Evolutionary conservation across 2,113 vertebrate species (phyloP).

Genomic region (Puntigrus tetrazona): DNA sequence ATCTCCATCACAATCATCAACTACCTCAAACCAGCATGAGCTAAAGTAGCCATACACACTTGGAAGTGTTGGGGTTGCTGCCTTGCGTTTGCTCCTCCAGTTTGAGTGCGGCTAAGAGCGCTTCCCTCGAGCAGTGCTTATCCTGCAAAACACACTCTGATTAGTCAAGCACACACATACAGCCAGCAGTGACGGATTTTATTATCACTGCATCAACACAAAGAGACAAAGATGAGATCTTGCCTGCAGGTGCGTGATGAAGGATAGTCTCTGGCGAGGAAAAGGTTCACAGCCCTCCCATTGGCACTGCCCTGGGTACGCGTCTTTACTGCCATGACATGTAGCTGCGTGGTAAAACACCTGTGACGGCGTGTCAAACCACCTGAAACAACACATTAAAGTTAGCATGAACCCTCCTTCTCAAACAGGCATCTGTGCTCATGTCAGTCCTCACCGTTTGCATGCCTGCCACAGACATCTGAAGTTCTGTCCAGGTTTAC

Average conservation of each 20-base stretch:
- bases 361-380: slow-evolving; percentile 98
- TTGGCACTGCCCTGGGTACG: slow-evolving; percentile 90
- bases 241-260: slow-evolving; percentile 98
- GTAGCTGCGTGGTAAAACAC: slow-evolving; percentile 98
- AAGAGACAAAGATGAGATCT: not conserved
- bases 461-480: slow-evolving; percentile 99
- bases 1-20: not conserved
- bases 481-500: slow-evolving; percentile 97
- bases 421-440: not conserved
- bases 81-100: slow-evolving; percentile 90
- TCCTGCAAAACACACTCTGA: slow-evolving; percentile 77
- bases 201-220: not conserved
- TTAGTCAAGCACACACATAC: slow-evolving; percentile 7
- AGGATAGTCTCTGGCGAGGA: slow-evolving; percentile 95
- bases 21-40: not conserved
- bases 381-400: slow-evolving; percentile 72
- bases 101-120: slow-evolving; percentile 92
- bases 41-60: slow-evolving; percentile 63
- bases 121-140: slow-evolving; percentile 98
- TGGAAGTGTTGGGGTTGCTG: slow-evolving; percentile 90
- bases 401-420: not conserved
- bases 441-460: slow-evolving; percentile 84
- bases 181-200: not conserved
- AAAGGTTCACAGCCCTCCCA: slow-evolving; percentile 99
- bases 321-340: slow-evolving; percentile 91